phyloP scores from a whole-genome alignment of 2,888 invertebrate species.

The Orchesellides sinensis region DNA sequence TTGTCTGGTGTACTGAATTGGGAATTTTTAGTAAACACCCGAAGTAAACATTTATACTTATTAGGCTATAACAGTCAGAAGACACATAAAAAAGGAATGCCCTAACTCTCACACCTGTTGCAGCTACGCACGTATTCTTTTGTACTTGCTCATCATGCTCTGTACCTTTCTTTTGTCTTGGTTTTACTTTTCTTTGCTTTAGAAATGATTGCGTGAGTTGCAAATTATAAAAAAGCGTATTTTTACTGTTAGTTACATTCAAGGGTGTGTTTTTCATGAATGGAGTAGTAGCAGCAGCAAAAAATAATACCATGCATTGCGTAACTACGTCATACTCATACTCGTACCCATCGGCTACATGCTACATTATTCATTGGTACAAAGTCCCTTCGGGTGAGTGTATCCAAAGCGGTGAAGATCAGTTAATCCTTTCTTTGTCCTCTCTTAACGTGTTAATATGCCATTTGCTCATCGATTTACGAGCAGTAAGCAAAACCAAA shows the following conservation, averaged over 20 bases:
- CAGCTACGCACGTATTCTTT: neutral
- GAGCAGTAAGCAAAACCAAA: no score
- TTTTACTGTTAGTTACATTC: slow-evolving; percentile 2
- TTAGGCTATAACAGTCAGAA: no score
- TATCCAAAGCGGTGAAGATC: no score
- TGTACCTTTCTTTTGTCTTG: neutral
- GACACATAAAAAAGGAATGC: no score
- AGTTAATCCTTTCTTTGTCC: no score
- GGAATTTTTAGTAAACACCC: neutral
- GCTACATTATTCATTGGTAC: no score
- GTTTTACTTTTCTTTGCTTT: neutral
- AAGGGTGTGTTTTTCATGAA: slow-evolving; percentile 16
- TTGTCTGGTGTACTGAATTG: neutral
- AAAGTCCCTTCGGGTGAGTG: no score
- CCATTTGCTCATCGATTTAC: no score
- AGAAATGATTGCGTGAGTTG: slow-evolving; percentile 10
- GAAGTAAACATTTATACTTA: neutral
- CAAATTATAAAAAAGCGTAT: neutral
- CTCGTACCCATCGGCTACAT: slow-evolving; percentile 46
- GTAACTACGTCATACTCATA: neutral
- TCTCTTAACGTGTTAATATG: no score
- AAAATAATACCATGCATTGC: slow-evolving; percentile 11
- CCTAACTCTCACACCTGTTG: neutral
- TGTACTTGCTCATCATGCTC: slow-evolving; percentile 9
- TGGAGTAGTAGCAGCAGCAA: neutral